Evolutionary conservation across 1,140 invertebrate species (phyloP).

Genomic region (Hylyphantes graminicola): DNA sequence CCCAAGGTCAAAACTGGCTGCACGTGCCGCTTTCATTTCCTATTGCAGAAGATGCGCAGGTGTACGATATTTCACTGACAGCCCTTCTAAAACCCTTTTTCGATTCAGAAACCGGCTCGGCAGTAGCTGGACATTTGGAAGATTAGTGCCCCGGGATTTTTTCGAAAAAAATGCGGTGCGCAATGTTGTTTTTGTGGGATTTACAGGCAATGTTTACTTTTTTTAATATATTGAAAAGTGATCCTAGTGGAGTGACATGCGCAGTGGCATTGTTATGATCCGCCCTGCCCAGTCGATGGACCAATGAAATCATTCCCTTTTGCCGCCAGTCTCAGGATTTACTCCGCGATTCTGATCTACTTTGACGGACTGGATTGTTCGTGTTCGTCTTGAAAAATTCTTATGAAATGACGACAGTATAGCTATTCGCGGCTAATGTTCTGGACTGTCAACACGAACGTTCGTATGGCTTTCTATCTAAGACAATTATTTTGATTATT

Average conservation of each 20-base stretch:
- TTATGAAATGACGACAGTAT: no score
- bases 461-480: neutral
- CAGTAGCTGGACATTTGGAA: neutral
- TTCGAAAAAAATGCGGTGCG: no score
- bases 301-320: slow-evolving; percentile 36
- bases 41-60: slow-evolving; percentile 17
- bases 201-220: slow-evolving; percentile 40
- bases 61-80: slow-evolving; percentile 9
- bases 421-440: no score
- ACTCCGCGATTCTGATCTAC: slow-evolving; percentile 6
- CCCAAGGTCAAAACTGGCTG: slow-evolving; percentile 54
- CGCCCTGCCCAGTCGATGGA: slow-evolving; percentile 39
- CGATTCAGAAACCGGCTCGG: neutral
- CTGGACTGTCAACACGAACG: neutral
- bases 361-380: neutral
- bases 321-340: slow-evolving; percentile 51
- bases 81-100: neutral
- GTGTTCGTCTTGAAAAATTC: neutral
- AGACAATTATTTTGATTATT: slow-evolving; percentile 24
- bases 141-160: neutral
- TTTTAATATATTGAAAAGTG: slow-evolving; percentile 42
- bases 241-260: slow-evolving; percentile 20
- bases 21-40: slow-evolving; percentile 45
- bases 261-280: slow-evolving; percentile 45
- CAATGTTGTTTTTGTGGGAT: no score